These are phyloP conservation scores for Trissolcus brochymenae DNA, from an alignment of 2,888 invertebrate genomes.

Conservation along the genomic window DNA sequence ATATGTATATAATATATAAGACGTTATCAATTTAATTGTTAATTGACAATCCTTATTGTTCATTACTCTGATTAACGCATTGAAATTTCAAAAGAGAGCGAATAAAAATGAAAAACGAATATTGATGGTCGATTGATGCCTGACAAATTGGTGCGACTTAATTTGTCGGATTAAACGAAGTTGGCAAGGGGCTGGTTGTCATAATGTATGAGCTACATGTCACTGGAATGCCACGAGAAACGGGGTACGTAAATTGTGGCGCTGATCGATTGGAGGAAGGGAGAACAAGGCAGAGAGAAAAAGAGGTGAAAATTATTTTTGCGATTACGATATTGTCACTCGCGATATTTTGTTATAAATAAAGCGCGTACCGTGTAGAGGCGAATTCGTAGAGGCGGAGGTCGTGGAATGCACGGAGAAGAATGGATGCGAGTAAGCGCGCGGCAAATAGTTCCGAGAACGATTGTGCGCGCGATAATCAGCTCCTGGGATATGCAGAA, in stretches of 20 bases:
- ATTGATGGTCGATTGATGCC: too few relatives aligned
- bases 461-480: constrained; percentile 68
- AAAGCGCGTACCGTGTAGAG: constrained; percentile 56
- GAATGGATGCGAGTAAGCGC: constrained; percentile 53
- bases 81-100: too few relatives aligned
- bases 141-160: too few relatives aligned
- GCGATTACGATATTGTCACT: constrained; percentile 26
- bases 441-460: constrained; percentile 63
- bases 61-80: too few relatives aligned
- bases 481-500: constrained; percentile 67
- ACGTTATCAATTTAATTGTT: too few relatives aligned
- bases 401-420: constrained; percentile 54
- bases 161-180: too few relatives aligned
- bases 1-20: too few relatives aligned
- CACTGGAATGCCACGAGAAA: background rate
- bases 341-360: constrained; percentile 54
- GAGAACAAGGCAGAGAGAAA: background rate
- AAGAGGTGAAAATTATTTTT: constrained; percentile 30
- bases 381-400: constrained; percentile 54
- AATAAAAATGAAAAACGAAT: too few relatives aligned
- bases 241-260: background rate
- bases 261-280: background rate
- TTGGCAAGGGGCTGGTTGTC: too few relatives aligned
- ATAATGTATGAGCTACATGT: background rate
- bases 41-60: too few relatives aligned